Evolutionary conservation across 1,140 invertebrate species (phyloP).

Genomic region (Plutomurus gul): DNA sequence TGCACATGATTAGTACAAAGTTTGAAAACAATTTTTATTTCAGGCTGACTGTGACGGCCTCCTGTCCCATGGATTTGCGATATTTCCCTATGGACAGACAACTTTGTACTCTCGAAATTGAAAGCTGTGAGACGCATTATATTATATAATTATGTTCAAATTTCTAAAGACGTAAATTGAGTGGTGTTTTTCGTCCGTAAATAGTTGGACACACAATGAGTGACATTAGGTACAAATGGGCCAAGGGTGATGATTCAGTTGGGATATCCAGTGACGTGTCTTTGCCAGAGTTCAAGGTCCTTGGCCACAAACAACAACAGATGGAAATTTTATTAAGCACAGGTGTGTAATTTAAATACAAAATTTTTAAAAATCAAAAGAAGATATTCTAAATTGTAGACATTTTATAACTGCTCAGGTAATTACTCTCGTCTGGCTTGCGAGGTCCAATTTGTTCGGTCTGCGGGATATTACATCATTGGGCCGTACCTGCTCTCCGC

Average conservation of each 20-base stretch:
- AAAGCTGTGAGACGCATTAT: no score
- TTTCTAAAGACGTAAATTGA: no score
- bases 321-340: background rate
- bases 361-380: background rate
- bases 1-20: background rate
- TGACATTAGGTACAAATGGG: constrained; percentile 4
- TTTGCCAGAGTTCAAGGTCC: background rate
- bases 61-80: constrained; percentile 65
- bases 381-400: background rate
- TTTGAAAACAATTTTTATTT: constrained; percentile 62
- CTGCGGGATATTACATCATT: constrained; percentile 63
- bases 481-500: constrained; percentile 64
- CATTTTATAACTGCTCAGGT: constrained; percentile 56
- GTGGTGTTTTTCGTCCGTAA: no score
- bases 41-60: constrained; percentile 73
- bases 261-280: background rate
- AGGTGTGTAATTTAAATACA: background rate
- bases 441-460: constrained; percentile 64
- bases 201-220: background rate
- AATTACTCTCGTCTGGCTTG: constrained; percentile 66
- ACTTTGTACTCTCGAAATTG: constrained; percentile 50
- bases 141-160: no score
- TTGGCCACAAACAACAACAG: background rate
- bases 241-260: background rate
- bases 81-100: constrained; percentile 66